A percentile compares a stretch with the other conserved stretches of the same genome.
Conservation (phyloP, 2,888 invertebrate species). For the Peribatodes rhomboidaria region DNA sequence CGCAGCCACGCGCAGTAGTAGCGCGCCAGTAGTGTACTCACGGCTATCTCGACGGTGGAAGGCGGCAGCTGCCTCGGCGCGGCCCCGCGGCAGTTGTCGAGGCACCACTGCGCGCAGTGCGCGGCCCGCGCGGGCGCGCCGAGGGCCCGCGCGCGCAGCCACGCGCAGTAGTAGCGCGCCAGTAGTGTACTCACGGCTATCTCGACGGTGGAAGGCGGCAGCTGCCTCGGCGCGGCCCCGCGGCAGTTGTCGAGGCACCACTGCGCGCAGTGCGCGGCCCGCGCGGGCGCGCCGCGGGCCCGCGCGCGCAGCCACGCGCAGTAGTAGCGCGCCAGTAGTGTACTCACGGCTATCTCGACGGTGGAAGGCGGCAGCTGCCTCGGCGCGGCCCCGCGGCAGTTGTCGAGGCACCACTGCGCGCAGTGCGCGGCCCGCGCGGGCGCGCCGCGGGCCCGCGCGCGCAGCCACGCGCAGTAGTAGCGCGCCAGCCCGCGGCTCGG, state of each 20-base stretch:
- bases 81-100: no score
- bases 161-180: no score
- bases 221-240: slow-evolving; percentile 93
- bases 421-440: slow-evolving; percentile 89
- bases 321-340: slow-evolving; percentile 91
- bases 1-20: no score
- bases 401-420: slow-evolving; percentile 97
- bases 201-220: slow-evolving; percentile 96
- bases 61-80: no score
- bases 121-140: no score
- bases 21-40: no score
- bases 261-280: slow-evolving; percentile 93
- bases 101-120: no score
- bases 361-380: slow-evolving; percentile 95
- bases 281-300: slow-evolving; percentile 61
- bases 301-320: slow-evolving; percentile 81
- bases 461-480: slow-evolving; percentile 88
- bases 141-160: no score
- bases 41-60: slow-evolving; percentile 97
- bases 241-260: slow-evolving; percentile 98
- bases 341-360: slow-evolving; percentile 95
- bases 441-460: slow-evolving; percentile 63
- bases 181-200: no score
- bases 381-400: slow-evolving; percentile 95
- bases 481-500: slow-evolving; percentile 94